Evolutionary conservation across 2,888 invertebrate genomes (phyloP).

Genomic region (Colostygia pectinataria): DNA sequence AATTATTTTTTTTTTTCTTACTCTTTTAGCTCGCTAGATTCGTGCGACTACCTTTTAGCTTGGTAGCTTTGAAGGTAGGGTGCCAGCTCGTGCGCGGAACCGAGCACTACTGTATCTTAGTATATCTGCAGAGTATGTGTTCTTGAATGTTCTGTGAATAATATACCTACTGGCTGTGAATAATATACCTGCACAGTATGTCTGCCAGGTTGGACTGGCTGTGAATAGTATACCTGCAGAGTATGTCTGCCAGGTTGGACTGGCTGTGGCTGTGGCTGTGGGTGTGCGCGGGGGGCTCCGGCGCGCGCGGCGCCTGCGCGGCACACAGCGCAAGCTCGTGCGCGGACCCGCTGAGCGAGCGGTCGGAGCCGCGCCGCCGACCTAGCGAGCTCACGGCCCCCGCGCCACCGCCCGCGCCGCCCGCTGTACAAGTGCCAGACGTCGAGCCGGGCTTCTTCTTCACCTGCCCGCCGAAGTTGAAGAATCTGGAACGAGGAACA

Average conservation of each 20-base stretch:
- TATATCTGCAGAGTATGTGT: too few species aligned
- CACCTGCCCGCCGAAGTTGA: slow-evolving; percentile 94
- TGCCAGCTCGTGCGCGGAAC: not conserved
- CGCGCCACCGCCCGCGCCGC: slow-evolving; percentile 48
- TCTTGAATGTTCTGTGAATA: too few species aligned
- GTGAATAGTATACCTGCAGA: slow-evolving; percentile 70
- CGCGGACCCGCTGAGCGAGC: slow-evolving; percentile 92
- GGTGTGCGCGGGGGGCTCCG: too few species aligned
- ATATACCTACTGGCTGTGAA: too few species aligned
- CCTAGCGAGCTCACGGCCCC: slow-evolving; percentile 67
- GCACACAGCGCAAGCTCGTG: slow-evolving; percentile 91
- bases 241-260: slow-evolving; percentile 93
- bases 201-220: too few species aligned
- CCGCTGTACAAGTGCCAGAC: slow-evolving; percentile 57
- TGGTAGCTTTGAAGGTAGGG: too few species aligned
- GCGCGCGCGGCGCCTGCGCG: slow-evolving; percentile 60
- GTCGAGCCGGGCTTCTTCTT: slow-evolving; percentile 89
- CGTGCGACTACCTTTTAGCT: too few species aligned
- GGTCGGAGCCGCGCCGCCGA: slow-evolving; percentile 91
- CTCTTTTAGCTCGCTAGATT: too few species aligned
- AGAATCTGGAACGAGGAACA: slow-evolving; percentile 85
- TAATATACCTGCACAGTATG: too few species aligned
- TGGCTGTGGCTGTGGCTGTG: slow-evolving; percentile 95
- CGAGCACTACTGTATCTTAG: too few species aligned
- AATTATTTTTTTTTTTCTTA: too few species aligned